These are phyloP conservation scores for Pseudopodoces humilis DNA, from an alignment of 2,113 vertebrate genomes.

Conservation along the genomic window DNA sequence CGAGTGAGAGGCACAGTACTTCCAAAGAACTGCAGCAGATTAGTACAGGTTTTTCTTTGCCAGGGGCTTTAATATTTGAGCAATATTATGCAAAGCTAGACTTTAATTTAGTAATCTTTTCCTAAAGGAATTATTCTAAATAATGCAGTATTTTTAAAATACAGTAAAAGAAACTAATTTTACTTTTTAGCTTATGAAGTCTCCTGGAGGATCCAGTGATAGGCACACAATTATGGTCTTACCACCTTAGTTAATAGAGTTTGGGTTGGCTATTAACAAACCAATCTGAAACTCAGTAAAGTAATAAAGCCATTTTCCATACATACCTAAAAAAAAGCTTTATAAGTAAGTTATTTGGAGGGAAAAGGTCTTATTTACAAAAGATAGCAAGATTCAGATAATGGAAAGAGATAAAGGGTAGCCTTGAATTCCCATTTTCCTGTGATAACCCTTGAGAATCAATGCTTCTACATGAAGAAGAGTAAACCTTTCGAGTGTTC, in stretches of 20 bases:
- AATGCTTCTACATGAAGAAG: conserved; percentile 38
- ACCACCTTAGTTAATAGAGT: background rate
- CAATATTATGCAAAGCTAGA: background rate
- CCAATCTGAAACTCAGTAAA: background rate
- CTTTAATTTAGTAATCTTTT: background rate
- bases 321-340: background rate
- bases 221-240: background rate
- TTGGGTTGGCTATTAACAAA: conserved; percentile 17
- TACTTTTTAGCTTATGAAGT: background rate
- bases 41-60: background rate
- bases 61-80: background rate
- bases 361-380: conserved; percentile 9
- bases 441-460: conserved; percentile 58
- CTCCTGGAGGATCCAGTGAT: background rate
- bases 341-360: conserved; percentile 22
- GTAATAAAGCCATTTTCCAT: conserved; percentile 10
- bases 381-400: conserved; percentile 38
- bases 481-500: conserved; percentile 17
- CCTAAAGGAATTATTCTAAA: background rate
- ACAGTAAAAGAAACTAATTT: background rate
- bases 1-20: background rate
- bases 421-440: conserved; percentile 48
- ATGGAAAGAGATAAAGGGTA: conserved; percentile 30
- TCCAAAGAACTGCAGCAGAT: background rate
- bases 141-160: background rate